These are phyloP conservation scores for Cottus gobio DNA, from an alignment of 2,113 vertebrate genomes.

Conservation along the genomic window DNA sequence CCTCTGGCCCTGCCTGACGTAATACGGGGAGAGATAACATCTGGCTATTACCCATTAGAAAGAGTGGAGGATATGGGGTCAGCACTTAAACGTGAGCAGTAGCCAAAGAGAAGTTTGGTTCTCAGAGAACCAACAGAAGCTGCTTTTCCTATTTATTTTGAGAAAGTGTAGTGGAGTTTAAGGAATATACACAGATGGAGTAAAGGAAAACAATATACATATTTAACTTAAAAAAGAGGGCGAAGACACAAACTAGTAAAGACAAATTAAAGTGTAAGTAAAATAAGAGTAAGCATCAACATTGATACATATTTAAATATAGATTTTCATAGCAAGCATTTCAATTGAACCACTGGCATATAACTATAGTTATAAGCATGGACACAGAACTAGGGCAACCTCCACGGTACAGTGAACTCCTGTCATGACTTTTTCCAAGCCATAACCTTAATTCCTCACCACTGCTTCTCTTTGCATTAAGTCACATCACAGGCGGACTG, in stretches of 20 bases:
- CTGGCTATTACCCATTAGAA: slow-evolving; percentile 51
- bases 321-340: not conserved
- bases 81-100: slow-evolving; percentile 24
- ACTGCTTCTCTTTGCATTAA: slow-evolving; percentile 15
- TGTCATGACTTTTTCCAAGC: slow-evolving; percentile 12
- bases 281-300: not conserved
- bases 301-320: not conserved
- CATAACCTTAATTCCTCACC: slow-evolving; percentile 16
- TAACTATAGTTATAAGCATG: not conserved
- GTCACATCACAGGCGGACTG: not conserved
- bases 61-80: slow-evolving; percentile 37
- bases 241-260: not conserved
- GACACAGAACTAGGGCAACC: slow-evolving; percentile 45
- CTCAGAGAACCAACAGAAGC: slow-evolving; percentile 8
- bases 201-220: not conserved
- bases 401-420: slow-evolving; percentile 48
- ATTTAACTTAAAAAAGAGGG: not conserved
- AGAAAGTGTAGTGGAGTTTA: not conserved
- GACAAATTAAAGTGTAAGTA: too few relatives aligned
- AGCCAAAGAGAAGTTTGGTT: slow-evolving; percentile 26
- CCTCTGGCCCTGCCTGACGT: slow-evolving; percentile 48
- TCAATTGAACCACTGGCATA: slow-evolving; percentile 12
- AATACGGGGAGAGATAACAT: slow-evolving; percentile 63
- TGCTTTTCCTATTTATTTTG: not conserved
- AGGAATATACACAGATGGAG: not conserved